Evolutionary conservation across 2,888 invertebrate species (phyloP), one percentile per base, ranked within the genome.

Genomic region (Drepana falcataria): DNA sequence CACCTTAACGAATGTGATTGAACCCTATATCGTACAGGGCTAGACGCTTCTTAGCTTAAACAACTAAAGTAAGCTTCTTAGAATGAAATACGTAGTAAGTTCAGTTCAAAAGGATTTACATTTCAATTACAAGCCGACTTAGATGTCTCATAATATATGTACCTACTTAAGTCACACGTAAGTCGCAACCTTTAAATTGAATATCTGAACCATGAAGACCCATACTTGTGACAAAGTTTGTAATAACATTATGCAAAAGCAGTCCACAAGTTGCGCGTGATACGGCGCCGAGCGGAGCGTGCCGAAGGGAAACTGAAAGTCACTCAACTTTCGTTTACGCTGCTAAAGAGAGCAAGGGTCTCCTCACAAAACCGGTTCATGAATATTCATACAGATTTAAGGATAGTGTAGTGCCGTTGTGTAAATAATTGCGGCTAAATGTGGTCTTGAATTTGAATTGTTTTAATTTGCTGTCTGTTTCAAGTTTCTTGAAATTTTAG

Each of bases 341-440:
- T 60, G 68, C 72, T 73, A 72, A 81, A 77, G 75, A 78, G 73
- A 77, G 74, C 75, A 75, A 74, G 73, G 75, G 71, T 75, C 73
- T 73, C 70, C 70, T 79, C 79, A 78, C 79, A 79, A 80, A 82
- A 73, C 79, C 72, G 72, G 69, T 74, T 76, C 79, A 85, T 86
- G 83, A 85, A 86, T 86, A 86, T 85, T 83, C 77, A 84, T 76
- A 75, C 68, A 72, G 79, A 81, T 84, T 81, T 81, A 72, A 79
- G 78, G 77, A 81, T 83, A 80, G 80, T 82, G 76, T 74, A 75
- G 73, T 75, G 70, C 65, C 75, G 70, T 74, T 78, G 70, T 72
- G 73, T 76, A 79, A 79, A 84, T 83, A 80, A 78, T 79, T 76
- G 76, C 73, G 73, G 71, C 68, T 63, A 69, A 68, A 73, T 70